Evolutionary conservation across 64 coral and sea anemone genomes (phyloP).

Genomic region (Orbicella faveolata): DNA sequence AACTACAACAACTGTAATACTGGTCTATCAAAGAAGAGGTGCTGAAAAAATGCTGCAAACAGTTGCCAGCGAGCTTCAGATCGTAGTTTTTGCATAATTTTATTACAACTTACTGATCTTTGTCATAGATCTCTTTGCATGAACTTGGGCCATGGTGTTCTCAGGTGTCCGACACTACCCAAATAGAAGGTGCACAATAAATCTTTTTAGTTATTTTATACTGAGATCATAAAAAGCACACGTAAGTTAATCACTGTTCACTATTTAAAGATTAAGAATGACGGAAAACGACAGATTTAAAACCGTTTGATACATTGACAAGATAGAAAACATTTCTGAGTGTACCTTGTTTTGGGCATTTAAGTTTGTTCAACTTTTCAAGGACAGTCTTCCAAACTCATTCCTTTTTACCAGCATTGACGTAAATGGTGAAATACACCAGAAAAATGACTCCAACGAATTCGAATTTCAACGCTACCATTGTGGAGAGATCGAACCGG

Average conservation of each 20-base stretch:
- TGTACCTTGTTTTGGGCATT: background rate
- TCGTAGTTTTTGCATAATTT: too few relatives aligned
- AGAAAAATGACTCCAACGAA: background rate
- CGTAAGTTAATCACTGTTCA: background rate
- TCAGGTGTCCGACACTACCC: too few relatives aligned
- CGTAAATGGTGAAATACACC: background rate
- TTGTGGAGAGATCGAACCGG: background rate
- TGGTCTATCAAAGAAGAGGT: too few relatives aligned
- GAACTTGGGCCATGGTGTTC: background rate
- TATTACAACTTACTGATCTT: background rate
- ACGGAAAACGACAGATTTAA: background rate
- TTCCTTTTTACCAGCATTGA: background rate
- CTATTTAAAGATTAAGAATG: background rate
- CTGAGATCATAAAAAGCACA: too few relatives aligned
- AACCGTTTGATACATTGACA: background rate
- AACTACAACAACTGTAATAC: too few relatives aligned
- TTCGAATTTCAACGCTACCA: background rate
- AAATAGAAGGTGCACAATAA: too few relatives aligned
- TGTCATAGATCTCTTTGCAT: background rate
- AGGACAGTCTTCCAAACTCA: background rate
- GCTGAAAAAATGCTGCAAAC: too few relatives aligned
- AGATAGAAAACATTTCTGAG: background rate
- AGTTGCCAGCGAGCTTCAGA: too few relatives aligned
- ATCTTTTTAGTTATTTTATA: background rate
- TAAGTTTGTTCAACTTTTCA: background rate